Evolutionary conservation across 2,113 vertebrate species (phyloP), one percentile per base, ranked within the genome.

Genomic region (Bambusicola thoracicus): DNA sequence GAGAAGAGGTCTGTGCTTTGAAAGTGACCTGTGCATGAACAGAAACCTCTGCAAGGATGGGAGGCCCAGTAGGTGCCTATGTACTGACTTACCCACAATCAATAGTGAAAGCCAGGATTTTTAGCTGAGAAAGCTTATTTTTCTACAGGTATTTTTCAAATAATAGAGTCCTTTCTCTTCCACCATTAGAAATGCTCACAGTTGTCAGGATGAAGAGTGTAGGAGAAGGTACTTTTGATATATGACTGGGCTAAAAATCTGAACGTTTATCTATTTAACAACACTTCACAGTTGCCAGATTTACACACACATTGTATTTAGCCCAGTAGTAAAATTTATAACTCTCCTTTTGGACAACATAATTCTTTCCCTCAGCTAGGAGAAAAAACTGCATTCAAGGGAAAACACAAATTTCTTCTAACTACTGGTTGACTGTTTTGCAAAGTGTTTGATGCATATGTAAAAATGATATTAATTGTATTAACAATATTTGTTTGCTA

Each of bases 201-300:
- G 40, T 36, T 72, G 73, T 70, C 69, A 89, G 63, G 44, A 89
- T 76, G 65, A 89, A 66, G 40, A 89, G 48, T 85, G 24, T 90
- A 77, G 59, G n/a, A 27, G 9, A 90, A 90, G 59, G 79, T 72
- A 58, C 41, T 85, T 66, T 76, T 85, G 81, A 95, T 91, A 62
- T 62, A 94, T 20, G n/a, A 2, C 41, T 80, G 65, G 38, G 58
- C 58, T 80, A 58, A 94, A 95, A 21, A 38, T 5, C 32, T 56
- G 72, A 72, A 87, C 44, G 11, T 97, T 94, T 94, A 94, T 95
- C 95, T 96, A 44, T 93, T 95, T 95, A 89, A 87, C 84, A 92
- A 73, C 77, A 75, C 43, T 81, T 94, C 94, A 88, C 44, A 74
- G 66, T 80, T 91, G 79, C 77, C 80, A 95, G 92, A 94, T 94